Conservation (phyloP, 2,797 vertebrate genomes). For the Dicrostonyx torquatus region DNA sequence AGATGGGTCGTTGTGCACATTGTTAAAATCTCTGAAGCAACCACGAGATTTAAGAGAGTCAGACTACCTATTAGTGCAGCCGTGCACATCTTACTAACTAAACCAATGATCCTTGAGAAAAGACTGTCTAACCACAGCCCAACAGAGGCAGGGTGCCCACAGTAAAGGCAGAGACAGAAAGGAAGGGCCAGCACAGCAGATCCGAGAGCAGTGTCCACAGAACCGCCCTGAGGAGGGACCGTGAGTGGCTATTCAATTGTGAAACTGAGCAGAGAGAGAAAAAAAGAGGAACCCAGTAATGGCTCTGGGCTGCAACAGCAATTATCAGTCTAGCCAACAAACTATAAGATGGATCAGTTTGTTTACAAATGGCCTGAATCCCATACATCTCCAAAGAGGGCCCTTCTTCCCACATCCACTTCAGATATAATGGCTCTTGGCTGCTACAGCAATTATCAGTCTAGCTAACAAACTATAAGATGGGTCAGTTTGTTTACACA, state of each 20-base stretch:
- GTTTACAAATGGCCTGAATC: background rate
- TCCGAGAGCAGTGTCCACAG: background rate
- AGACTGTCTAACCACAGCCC: background rate
- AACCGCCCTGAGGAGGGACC: background rate
- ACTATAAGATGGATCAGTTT: no score
- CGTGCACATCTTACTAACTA: background rate
- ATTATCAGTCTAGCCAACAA: background rate
- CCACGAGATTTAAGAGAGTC: background rate
- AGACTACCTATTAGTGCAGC: background rate
- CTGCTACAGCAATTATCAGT: background rate
- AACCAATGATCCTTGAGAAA: background rate
- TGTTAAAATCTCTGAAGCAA: background rate
- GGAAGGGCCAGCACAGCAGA: background rate
- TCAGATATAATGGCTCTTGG: background rate
- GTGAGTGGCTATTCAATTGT: background rate
- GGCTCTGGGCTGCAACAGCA: background rate
- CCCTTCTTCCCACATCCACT: background rate
- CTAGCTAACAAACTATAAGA: background rate
- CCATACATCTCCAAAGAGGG: background rate
- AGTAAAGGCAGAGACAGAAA: background rate
- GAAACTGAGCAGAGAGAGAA: background rate
- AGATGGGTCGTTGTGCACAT: background rate
- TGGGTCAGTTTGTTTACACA: no score
- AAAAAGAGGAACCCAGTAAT: background rate
- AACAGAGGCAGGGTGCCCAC: background rate